These are phyloP conservation scores for Dinoponera quadriceps DNA, from an alignment of 1,140 invertebrate species.

Conservation along the genomic window DNA sequence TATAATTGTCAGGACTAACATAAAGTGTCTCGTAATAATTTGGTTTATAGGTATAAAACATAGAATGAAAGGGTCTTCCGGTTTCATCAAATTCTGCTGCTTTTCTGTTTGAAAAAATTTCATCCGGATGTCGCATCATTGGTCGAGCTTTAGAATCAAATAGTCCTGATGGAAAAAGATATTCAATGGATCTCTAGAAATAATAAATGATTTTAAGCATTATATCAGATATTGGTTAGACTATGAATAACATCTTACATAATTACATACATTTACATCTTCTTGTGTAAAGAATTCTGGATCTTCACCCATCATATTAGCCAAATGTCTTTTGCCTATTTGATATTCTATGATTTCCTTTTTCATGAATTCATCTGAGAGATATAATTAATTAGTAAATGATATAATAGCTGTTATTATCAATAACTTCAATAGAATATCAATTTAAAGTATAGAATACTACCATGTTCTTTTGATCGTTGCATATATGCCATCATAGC, in stretches of 20 bases:
- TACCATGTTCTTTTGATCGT: constrained; percentile 91
- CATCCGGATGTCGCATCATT: constrained; percentile 93
- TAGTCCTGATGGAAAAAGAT: constrained; percentile 96
- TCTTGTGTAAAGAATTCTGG: constrained; percentile 94
- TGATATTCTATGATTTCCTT: constrained; percentile 93
- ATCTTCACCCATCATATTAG: constrained; percentile 99
- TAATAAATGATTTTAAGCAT: constrained; percentile 52
- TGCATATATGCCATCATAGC: constrained; percentile 96
- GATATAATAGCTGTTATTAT: constrained; percentile 93
- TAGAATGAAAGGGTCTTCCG: constrained; percentile 94
- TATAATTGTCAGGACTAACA: constrained; percentile 86
- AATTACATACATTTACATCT: constrained; percentile 92
- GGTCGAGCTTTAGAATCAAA: constrained; percentile 93
- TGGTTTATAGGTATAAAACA: constrained; percentile 96
- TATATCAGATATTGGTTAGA: constrained; percentile 1
- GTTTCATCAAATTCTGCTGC: constrained; percentile 95
- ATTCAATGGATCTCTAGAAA: constrained; percentile 93
- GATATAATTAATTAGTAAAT: constrained; percentile 45
- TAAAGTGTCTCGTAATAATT: constrained; percentile 94
- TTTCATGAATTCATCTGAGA: constrained; percentile 93
- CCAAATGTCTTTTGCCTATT: constrained; percentile 97
- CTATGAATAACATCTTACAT: constrained; percentile 25
- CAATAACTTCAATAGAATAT: constrained; percentile 46
- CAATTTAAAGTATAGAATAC: constrained; percentile 4
- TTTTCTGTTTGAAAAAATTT: constrained; percentile 94